Evolutionary conservation across 1,140 invertebrate species (phyloP).

Genomic region (Proales similis): DNA sequence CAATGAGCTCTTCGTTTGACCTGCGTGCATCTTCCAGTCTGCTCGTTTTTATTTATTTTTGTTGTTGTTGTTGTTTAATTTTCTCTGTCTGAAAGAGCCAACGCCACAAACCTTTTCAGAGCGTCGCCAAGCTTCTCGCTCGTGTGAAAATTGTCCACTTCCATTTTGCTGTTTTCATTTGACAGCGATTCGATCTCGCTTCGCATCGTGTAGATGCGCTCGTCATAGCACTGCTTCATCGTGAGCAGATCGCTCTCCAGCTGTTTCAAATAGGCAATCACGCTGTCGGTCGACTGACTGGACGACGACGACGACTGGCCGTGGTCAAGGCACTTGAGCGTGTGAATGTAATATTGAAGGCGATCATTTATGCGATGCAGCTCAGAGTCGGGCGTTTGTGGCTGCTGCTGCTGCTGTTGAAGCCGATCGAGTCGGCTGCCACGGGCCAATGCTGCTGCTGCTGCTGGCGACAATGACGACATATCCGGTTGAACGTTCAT

Average conservation of each 20-base stretch:
- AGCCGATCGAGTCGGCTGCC: too few relatives aligned
- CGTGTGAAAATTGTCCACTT: conserved; percentile 13
- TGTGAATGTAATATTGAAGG: too few relatives aligned
- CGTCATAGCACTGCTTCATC: conserved; percentile 29
- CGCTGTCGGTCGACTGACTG: conserved; percentile 12
- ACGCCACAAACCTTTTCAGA: background rate
- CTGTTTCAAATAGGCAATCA: conserved; percentile 12
- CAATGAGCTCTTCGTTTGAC: conserved; percentile 11
- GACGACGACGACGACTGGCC: conserved; percentile 1
- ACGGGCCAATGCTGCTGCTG: too few relatives aligned
- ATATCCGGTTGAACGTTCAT: too few relatives aligned
- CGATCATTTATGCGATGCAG: too few relatives aligned
- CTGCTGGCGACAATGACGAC: too few relatives aligned
- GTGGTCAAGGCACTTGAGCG: too few relatives aligned
- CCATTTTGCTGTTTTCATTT: conserved; percentile 29
- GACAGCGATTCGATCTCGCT: conserved; percentile 29
- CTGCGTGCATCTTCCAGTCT: conserved; percentile 27
- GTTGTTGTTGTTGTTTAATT: background rate
- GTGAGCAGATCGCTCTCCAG: conserved; percentile 28
- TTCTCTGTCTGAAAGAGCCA: background rate
- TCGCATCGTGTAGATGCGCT: conserved; percentile 21
- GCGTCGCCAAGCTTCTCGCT: conserved; percentile 10
- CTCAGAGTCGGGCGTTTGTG: too few relatives aligned
- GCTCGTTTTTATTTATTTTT: too few relatives aligned
- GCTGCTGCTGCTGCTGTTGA: too few relatives aligned